Conservation (phyloP, 2,888 invertebrate species). For the Sepioteuthis lessoniana region DNA sequence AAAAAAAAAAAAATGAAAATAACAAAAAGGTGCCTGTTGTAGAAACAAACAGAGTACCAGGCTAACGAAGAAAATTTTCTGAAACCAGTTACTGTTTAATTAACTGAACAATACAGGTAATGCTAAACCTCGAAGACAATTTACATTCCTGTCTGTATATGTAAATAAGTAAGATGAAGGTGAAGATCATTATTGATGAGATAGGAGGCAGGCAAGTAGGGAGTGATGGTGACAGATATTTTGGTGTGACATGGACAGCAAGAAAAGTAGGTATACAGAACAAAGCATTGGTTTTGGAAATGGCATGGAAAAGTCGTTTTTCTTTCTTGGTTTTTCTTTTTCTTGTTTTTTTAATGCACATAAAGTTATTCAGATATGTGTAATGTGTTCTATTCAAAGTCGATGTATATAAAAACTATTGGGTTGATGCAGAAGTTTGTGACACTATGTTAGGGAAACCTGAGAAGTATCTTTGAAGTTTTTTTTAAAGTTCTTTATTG, state of each 20-base stretch:
- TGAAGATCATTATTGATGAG: conserved; percentile 20
- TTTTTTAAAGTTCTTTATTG: too few species aligned
- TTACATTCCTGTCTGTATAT: background rate
- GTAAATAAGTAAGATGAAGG: conserved; percentile 11
- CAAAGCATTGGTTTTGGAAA: background rate
- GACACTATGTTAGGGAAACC: background rate
- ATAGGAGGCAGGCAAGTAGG: background rate
- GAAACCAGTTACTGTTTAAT: conserved; percentile 33
- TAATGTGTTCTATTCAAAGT: background rate
- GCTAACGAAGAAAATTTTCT: conserved; percentile 33
- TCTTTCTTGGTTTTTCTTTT: background rate
- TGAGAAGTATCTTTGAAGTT: background rate
- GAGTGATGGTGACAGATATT: background rate
- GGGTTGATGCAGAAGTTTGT: background rate
- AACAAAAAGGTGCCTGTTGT: background rate
- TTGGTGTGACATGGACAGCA: background rate
- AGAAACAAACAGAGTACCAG: background rate
- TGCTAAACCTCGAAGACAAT: background rate
- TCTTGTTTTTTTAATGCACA: background rate
- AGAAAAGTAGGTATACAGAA: background rate
- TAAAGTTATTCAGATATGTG: background rate
- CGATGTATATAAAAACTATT: background rate
- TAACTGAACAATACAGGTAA: conserved; percentile 10
- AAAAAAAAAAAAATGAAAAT: background rate
- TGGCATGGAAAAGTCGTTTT: background rate